Conservation (phyloP, 2,113 vertebrate genomes). For the Baryphthengus martii region DNA sequence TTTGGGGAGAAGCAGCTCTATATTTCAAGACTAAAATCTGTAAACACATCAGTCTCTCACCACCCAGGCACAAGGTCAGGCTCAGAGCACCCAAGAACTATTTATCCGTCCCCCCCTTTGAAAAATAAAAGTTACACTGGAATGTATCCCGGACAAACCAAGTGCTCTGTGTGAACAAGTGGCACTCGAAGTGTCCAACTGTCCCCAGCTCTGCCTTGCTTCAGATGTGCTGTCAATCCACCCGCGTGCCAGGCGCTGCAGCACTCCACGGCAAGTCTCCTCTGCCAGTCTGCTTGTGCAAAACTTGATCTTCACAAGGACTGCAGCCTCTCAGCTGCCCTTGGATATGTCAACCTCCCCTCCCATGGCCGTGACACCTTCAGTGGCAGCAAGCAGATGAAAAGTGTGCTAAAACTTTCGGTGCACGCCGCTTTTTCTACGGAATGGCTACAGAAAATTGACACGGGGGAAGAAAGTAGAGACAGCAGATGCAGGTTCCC, state of each 20-base stretch:
- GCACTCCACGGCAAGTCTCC: neutral
- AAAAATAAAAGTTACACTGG: neutral
- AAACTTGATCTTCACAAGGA: neutral
- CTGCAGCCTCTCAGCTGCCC: neutral
- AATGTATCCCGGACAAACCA: accelerated
- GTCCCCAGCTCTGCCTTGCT: neutral
- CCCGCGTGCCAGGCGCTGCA: neutral
- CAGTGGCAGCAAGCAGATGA: neutral
- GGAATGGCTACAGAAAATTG: neutral
- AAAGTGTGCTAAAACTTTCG: neutral
- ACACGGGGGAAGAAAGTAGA: neutral
- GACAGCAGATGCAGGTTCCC: neutral
- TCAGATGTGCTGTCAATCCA: accelerated
- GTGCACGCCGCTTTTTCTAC: neutral
- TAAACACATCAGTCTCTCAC: neutral
- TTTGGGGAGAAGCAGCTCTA: neutral
- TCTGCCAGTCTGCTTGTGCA: neutral
- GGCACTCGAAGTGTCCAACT: accelerated
- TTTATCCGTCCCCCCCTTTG: neutral
- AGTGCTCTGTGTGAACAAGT: accelerated
- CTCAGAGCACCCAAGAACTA: neutral
- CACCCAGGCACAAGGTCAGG: neutral
- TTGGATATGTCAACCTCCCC: neutral
- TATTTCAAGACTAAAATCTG: neutral
- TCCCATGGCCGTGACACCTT: neutral